Percentiles rank a stretch among this genome's conserved stretches.
Evolutionary conservation across 2,797 vertebrate genomes (phyloP).

Genomic region (Myotis daubentonii): DNA sequence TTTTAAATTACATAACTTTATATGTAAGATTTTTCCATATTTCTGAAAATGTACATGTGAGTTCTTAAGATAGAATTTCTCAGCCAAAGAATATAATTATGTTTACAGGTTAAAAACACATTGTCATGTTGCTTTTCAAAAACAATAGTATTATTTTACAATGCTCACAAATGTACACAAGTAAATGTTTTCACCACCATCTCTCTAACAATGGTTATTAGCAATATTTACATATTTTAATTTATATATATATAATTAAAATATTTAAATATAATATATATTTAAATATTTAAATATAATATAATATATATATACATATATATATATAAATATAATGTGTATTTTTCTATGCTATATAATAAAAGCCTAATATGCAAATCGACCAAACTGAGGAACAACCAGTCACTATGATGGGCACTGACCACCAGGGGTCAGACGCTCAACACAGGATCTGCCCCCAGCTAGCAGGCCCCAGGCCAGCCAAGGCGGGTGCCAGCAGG

Average conservation of each 20-base stretch:
- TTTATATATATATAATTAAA: too few relatives aligned
- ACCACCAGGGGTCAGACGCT: too few relatives aligned
- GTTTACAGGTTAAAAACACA: conserved; percentile 33
- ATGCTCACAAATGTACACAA: background rate
- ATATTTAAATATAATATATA: too few relatives aligned
- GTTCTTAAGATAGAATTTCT: background rate
- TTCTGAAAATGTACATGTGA: background rate
- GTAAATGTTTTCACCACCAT: background rate
- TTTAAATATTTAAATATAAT: too few relatives aligned
- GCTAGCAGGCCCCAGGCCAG: too few relatives aligned
- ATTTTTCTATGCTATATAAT: background rate
- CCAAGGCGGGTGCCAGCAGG: too few relatives aligned
- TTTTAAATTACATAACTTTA: conserved; percentile 43
- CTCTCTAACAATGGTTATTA: background rate
- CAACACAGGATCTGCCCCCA: too few relatives aligned
- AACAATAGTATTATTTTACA: background rate
- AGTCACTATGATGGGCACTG: too few relatives aligned
- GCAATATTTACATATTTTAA: background rate
- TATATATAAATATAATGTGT: background rate
- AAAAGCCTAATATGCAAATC: too few relatives aligned
- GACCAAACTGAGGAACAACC: too few relatives aligned
- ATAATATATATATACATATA: too few relatives aligned
- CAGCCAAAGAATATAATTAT: background rate
- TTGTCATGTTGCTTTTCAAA: background rate
- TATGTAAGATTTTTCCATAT: background rate